Base-by-base conservation (phyloP, 2,888 invertebrate genomes). In the Subacronicta megacephala region DNA sequence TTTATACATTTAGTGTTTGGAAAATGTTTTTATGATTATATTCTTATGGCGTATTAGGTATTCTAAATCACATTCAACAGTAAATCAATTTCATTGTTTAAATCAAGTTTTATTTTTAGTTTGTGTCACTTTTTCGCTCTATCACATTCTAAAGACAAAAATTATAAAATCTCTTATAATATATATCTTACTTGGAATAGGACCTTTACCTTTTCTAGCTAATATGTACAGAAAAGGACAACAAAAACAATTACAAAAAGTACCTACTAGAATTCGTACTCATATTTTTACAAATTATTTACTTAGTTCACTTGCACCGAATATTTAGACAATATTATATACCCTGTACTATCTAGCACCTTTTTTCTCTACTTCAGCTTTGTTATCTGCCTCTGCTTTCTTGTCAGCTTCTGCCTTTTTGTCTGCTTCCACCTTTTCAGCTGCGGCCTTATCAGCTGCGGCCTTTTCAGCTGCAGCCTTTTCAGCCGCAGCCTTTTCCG, bases 331-430 rank as follows among this genome's bases (percentile, higher is more conserved):
- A 36, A 17, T 54, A 54, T 62, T 72, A 72, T 54, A 53, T 59
- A 80, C 81, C 87, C 82, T 88, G 78, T 90, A 90, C 88, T 93
- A 93, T 89, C 93, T 93, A 78, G 85, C 89, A 80, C 88, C 90
- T 71, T 89, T 88, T 59, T 81, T 77, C 18, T 73, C 56, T 44
- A 55, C 59, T 7, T 56, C 62, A 10, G 35, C 36, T 50, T 45
- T 67, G 6, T 56, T 71, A 10, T 16, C 33, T 10, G 29, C 29
- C 37, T 57, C 65, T 7, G 29, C 44, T 40, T 29, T 53, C 16
- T 58, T 67, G 0, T 35, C 50, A n/a, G 49, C 52, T 15, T 38
- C 45, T 7, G 45, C 35, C 3, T 53, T 56, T 7, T 53, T 58
- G 0, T 56, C 59, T 0, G 37, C 43, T 10, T 47, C 43, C 0